Evolutionary conservation across 2,113 vertebrate genomes (phyloP).

Genomic region (Vimba vimba): DNA sequence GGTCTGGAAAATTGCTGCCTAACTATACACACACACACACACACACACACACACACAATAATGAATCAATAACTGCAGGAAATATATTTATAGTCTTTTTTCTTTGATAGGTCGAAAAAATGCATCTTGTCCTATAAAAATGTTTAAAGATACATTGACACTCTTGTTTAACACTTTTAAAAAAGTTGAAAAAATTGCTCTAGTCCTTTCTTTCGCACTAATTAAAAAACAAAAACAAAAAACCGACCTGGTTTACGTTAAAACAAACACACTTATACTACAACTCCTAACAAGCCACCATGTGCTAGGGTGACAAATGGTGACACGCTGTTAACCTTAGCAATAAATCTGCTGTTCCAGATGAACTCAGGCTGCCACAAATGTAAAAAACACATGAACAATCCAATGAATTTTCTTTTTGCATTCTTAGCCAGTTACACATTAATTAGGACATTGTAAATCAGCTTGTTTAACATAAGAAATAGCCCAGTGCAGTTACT

Average conservation of each 20-base stretch:
- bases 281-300: not conserved
- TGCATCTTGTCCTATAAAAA: not conserved
- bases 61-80: not conserved
- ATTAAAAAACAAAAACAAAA: not conserved
- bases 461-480: not conserved
- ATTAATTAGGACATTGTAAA: not conserved
- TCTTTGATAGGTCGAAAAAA: not conserved
- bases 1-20: not conserved
- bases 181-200: too few species aligned
- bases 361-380: slow-evolving; percentile 10
- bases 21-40: not conserved
- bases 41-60: not conserved
- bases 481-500: slow-evolving; percentile 20
- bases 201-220: not conserved
- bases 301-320: slow-evolving; percentile 25
- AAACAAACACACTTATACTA: not conserved
- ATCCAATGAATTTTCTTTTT: not conserved
- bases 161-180: not conserved
- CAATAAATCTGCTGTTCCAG: slow-evolving; percentile 5
- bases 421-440: not conserved
- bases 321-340: slow-evolving; percentile 30
- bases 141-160: not conserved
- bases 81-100: not conserved
- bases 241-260: not conserved
- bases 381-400: slow-evolving; percentile 1